Conservation (phyloP, 2,797 vertebrate genomes). For the Gephyroberyx darwinii region DNA sequence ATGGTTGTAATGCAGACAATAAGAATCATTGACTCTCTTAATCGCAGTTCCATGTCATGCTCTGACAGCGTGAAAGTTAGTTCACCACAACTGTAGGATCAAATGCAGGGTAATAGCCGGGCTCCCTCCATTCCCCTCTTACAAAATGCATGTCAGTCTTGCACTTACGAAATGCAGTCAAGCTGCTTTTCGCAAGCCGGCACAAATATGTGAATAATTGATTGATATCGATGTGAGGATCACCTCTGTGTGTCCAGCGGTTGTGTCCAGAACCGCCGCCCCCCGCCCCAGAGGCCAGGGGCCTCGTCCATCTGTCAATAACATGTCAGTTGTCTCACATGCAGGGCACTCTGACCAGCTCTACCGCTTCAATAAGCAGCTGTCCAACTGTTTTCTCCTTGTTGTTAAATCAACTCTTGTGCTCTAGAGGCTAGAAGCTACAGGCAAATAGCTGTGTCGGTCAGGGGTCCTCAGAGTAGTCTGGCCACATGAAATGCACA, state of each 20-base stretch:
- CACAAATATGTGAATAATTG: constrained; percentile 76
- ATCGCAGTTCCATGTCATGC: constrained; percentile 49
- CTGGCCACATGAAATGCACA: constrained; percentile 16
- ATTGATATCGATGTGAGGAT: constrained; percentile 69
- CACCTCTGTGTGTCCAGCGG: constrained; percentile 60
- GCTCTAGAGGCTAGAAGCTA: constrained; percentile 24
- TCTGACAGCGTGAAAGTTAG: constrained; percentile 52
- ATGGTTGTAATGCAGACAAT: constrained; percentile 62
- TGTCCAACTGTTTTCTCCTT: constrained; percentile 44
- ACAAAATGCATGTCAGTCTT: constrained; percentile 73
- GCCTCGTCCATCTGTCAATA: constrained; percentile 64
- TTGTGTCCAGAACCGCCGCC: constrained; percentile 54
- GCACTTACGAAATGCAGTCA: constrained; percentile 58
- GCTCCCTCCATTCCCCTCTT: constrained; percentile 43
- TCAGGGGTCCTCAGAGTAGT: constrained; percentile 22
- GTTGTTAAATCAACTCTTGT: constrained; percentile 58
- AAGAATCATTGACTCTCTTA: constrained; percentile 71
- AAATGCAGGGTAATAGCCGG: constrained; percentile 49
- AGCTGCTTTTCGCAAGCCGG: constrained; percentile 65
- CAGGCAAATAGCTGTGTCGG: constrained; percentile 18
- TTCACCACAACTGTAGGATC: constrained; percentile 49
- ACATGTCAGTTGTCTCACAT: constrained; percentile 46
- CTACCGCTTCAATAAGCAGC: constrained; percentile 54
- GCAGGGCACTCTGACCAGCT: constrained; percentile 46
- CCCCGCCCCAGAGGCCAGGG: constrained; percentile 40